phyloP scores from a whole-genome alignment of 2,797 vertebrate species.

The Phyllotis vaccarum region DNA sequence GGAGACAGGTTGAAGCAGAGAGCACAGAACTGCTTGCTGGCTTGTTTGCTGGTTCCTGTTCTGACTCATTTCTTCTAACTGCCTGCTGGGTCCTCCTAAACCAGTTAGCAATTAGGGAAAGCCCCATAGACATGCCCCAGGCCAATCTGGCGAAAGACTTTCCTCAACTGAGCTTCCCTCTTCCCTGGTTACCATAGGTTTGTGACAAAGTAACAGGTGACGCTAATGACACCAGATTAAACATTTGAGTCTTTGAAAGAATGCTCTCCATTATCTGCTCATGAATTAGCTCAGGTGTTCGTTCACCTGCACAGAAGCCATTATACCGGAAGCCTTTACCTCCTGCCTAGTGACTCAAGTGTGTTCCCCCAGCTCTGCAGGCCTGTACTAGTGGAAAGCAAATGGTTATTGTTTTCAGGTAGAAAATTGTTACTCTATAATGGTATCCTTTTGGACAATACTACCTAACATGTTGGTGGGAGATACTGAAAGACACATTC shows the following conservation, averaged over 20 bases:
- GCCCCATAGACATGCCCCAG: neutral
- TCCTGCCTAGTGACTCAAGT: neutral
- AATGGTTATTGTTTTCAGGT: neutral
- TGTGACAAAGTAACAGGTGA: neutral
- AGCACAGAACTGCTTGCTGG: neutral
- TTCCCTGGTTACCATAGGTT: neutral
- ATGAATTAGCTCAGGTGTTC: neutral
- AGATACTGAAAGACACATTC: neutral
- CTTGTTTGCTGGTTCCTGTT: neutral
- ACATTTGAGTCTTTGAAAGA: neutral
- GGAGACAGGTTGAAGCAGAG: neutral
- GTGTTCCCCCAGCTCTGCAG: neutral
- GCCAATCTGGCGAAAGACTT: neutral
- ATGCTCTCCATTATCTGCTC: neutral
- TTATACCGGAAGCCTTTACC: neutral
- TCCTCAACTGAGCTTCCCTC: neutral
- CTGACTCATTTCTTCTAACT: neutral
- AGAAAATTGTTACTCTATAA: neutral
- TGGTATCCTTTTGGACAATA: neutral
- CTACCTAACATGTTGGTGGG: neutral
- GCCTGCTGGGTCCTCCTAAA: neutral
- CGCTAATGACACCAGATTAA: neutral
- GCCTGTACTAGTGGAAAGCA: neutral
- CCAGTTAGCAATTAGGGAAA: neutral
- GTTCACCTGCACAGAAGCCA: neutral